Percentiles rank a stretch among this genome's conserved stretches.
These are phyloP conservation scores for Electrophaes corylata DNA, from an alignment of 2,888 invertebrate genomes.

Conservation along the genomic window DNA sequence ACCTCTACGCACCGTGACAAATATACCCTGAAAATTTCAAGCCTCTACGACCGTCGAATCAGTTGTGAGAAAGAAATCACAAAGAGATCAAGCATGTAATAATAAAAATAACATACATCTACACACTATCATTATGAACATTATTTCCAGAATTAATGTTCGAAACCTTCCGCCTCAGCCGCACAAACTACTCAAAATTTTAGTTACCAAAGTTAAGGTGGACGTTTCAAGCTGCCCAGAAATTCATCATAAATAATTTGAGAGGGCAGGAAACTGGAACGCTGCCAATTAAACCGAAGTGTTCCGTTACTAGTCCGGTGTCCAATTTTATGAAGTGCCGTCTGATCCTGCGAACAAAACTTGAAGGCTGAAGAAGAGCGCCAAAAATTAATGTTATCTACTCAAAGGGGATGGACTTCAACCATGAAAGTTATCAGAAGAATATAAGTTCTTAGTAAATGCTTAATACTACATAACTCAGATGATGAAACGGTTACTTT, in stretches of 20 bases:
- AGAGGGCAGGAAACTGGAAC: slow-evolving; percentile 51
- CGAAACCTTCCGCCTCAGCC: not conserved
- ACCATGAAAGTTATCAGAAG: too few species aligned
- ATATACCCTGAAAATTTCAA: too few species aligned
- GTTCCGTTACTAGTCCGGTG: slow-evolving; percentile 46
- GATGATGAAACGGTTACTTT: too few species aligned
- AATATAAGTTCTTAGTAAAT: too few species aligned
- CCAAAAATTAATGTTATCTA: slow-evolving; percentile 34
- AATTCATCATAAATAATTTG: slow-evolving; percentile 56
- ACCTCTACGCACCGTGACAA: too few species aligned
- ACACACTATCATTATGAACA: not conserved
- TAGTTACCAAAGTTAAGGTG: slow-evolving; percentile 35
- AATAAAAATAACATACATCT: not conserved
- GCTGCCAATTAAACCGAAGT: slow-evolving; percentile 56
- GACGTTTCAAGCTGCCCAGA: slow-evolving; percentile 34
- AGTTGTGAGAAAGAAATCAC: too few species aligned
- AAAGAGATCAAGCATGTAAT: too few species aligned
- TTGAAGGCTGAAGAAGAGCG: slow-evolving; percentile 37
- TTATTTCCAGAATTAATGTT: not conserved
- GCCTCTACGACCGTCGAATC: too few species aligned
- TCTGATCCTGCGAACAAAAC: slow-evolving; percentile 41
- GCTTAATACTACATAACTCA: too few species aligned
- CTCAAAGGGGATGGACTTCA: too few species aligned
- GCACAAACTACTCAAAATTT: slow-evolving; percentile 28
- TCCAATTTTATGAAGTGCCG: slow-evolving; percentile 46